phyloP scores from a whole-genome alignment of 1,140 invertebrate genomes.

The Drosophila kepulauana region DNA sequence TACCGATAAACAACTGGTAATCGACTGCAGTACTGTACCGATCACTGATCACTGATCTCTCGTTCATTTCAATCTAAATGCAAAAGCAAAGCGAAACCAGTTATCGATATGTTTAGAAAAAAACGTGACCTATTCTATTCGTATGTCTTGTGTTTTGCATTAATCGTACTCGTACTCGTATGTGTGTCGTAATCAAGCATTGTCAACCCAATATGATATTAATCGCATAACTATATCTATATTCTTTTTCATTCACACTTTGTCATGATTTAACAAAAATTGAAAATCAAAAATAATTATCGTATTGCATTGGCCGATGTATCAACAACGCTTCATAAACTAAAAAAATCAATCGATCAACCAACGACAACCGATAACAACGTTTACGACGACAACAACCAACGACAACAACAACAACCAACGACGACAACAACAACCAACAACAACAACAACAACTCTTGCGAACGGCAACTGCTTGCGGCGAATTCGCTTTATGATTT shows the following conservation, averaged over 20 bases:
- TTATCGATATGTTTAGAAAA: slow-evolving; percentile 24
- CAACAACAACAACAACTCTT: slow-evolving; percentile 50
- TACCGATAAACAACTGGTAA: background rate
- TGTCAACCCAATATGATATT: slow-evolving; percentile 51
- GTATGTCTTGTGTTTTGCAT: slow-evolving; percentile 55
- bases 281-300: slow-evolving; percentile 36
- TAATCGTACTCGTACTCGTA: slow-evolving; percentile 10
- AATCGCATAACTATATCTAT: slow-evolving; percentile 64
- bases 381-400: slow-evolving; percentile 22
- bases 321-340: slow-evolving; percentile 33
- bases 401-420: slow-evolving; percentile 58
- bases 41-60: background rate
- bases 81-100: background rate
- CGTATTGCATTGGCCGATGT: slow-evolving; percentile 66
- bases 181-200: slow-evolving; percentile 53
- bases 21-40: slow-evolving; percentile 12
- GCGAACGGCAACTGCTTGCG: slow-evolving; percentile 79
- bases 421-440: slow-evolving; percentile 17
- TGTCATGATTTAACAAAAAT: slow-evolving; percentile 57
- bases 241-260: slow-evolving; percentile 72
- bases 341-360: slow-evolving; percentile 24
- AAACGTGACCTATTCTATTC: slow-evolving; percentile 21
- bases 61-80: background rate
- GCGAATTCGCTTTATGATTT: slow-evolving; percentile 76
- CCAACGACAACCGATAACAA: slow-evolving; percentile 38